phyloP scores from a whole-genome alignment of 2,888 invertebrate genomes.

The Rhagonycha lutea region DNA sequence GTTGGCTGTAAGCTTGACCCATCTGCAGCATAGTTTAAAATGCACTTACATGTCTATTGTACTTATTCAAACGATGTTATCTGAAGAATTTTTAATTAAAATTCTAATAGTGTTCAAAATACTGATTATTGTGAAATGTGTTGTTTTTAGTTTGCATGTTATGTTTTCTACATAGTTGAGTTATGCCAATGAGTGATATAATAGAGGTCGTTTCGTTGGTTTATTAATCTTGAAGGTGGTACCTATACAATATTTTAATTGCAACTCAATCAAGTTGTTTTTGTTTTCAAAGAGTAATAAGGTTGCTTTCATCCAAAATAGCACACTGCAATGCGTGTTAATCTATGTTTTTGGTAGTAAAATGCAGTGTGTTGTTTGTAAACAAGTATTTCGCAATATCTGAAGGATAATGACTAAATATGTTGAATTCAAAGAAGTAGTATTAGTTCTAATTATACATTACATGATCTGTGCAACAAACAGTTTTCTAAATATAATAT shows the following conservation, averaged over 20 bases:
- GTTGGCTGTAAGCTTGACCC: no score
- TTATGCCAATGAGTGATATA: not conserved
- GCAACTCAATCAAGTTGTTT: not conserved
- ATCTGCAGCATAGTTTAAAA: no score
- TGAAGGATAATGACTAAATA: conserved; percentile 1
- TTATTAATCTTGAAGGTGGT: not conserved
- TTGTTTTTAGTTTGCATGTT: not conserved
- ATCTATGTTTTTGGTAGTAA: not conserved
- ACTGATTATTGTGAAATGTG: not conserved
- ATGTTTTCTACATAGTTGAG: not conserved
- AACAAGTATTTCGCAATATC: not conserved
- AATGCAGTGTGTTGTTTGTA: not conserved
- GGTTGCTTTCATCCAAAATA: not conserved
- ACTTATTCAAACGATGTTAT: no score
- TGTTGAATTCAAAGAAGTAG: not conserved
- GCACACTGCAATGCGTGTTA: conserved; percentile 7
- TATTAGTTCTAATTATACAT: not conserved
- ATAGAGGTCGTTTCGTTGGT: conserved; percentile 4
- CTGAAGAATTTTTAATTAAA: not conserved
- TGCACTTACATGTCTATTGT: no score
- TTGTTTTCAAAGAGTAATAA: not conserved
- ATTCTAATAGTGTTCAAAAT: not conserved
- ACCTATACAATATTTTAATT: not conserved
- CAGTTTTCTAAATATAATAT: not conserved
- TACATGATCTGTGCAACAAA: not conserved